phyloP scores from a whole-genome alignment of 2,888 invertebrate genomes.

The Alcis repandata region DNA sequence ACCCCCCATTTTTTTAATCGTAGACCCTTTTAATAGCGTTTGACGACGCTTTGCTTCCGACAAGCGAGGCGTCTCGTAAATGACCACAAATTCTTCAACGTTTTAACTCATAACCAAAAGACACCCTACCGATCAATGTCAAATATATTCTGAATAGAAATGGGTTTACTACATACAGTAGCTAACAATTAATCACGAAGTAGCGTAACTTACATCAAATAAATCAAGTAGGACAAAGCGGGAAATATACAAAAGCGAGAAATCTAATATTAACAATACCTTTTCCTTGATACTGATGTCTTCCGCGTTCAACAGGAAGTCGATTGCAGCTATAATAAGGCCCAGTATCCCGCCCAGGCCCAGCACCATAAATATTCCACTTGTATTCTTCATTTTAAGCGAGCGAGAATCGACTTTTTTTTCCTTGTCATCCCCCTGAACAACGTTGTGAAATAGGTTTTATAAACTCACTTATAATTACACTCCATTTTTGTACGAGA shows the following conservation, averaged over 20 bases:
- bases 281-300: conserved; percentile 92
- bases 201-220: too few species aligned
- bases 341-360: conserved; percentile 91
- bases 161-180: too few species aligned
- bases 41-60: too few species aligned
- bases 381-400: conserved; percentile 94
- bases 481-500: neutral
- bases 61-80: too few species aligned
- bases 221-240: neutral
- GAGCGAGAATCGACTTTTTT: conserved; percentile 82
- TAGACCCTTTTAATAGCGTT: too few species aligned
- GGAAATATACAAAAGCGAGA: neutral
- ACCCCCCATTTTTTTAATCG: too few species aligned
- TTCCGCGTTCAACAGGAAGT: conserved; percentile 94
- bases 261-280: conserved; percentile 71
- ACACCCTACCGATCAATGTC: too few species aligned
- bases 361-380: conserved; percentile 96
- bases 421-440: conserved; percentile 58
- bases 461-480: neutral
- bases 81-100: too few species aligned
- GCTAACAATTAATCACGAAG: too few species aligned
- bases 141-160: too few species aligned
- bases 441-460: conserved; percentile 10
- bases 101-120: too few species aligned
- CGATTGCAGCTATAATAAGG: conserved; percentile 91